A percentile compares a stretch with the other conserved stretches of the same genome.
These are phyloP conservation scores for Molothrus aeneus DNA, from an alignment of 2,797 vertebrate species.

Conservation along the genomic window DNA sequence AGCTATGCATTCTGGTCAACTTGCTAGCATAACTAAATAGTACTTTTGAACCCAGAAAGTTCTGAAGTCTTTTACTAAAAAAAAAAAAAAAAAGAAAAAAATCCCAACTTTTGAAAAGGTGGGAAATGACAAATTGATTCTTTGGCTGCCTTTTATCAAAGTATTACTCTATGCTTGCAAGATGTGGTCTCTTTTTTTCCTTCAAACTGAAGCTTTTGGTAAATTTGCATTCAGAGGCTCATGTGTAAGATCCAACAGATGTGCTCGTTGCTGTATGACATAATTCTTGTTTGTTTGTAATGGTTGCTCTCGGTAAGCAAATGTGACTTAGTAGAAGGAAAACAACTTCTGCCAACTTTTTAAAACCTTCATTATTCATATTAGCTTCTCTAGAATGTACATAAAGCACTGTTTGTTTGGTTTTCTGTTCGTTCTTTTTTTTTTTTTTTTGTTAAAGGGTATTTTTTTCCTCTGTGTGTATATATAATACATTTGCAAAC, in stretches of 20 bases:
- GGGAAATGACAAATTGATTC: background rate
- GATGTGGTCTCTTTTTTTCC: background rate
- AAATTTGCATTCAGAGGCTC: background rate
- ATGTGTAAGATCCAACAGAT: background rate
- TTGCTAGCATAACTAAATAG: background rate
- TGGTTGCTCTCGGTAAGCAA: background rate
- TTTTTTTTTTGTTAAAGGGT: background rate
- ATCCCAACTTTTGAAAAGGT: background rate
- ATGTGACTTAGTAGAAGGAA: background rate
- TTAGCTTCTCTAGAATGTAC: background rate
- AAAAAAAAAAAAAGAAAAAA: background rate
- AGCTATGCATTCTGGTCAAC: rapidly evolving
- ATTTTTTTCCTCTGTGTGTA: background rate
- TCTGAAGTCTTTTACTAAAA: background rate
- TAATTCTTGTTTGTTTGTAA: background rate
- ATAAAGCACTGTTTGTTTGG: background rate
- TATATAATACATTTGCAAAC: background rate
- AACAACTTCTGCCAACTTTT: background rate
- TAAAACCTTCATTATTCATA: background rate
- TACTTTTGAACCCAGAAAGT: background rate
- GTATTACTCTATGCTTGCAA: background rate
- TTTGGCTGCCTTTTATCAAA: background rate
- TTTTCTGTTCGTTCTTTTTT: background rate
- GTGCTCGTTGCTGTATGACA: background rate
- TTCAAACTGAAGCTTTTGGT: background rate